A percentile compares a stretch with the other conserved stretches of the same genome.
Evolutionary conservation across 2,113 vertebrate genomes (phyloP).

Genomic region (Monopterus albus): DNA sequence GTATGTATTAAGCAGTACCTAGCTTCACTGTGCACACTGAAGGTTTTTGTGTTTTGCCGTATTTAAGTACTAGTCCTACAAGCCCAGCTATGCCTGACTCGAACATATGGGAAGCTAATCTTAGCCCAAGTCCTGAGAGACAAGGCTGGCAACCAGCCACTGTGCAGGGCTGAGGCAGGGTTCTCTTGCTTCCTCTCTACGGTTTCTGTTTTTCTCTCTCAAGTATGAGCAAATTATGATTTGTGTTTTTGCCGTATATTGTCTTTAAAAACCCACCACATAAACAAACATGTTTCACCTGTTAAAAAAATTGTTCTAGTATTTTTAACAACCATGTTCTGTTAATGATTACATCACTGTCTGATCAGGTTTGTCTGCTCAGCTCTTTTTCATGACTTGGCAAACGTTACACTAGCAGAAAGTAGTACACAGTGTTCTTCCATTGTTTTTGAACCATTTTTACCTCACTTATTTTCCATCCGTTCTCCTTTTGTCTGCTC

Average conservation of each 20-base stretch:
- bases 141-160: constrained; percentile 81
- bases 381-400: constrained; percentile 37
- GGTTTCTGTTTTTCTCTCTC: constrained; percentile 16
- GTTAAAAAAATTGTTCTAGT: neutral
- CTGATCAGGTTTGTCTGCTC: constrained; percentile 17
- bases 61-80: constrained; percentile 79
- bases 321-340: neutral
- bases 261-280: neutral
- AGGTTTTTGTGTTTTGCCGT: constrained; percentile 35
- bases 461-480: constrained; percentile 9
- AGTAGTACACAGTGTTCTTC: constrained; percentile 29
- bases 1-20: neutral
- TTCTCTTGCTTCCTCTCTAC: constrained; percentile 39
- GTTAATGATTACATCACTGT: constrained; percentile 34
- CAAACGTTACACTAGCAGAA: constrained; percentile 21
- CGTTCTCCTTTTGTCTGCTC: neutral
- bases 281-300: neutral
- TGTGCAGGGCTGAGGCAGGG: constrained; percentile 53
- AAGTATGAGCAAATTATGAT: constrained; percentile 13
- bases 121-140: constrained; percentile 82
- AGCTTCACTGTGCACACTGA: constrained; percentile 1
- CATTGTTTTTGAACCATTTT: neutral
- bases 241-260: neutral
- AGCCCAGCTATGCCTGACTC: constrained; percentile 74
- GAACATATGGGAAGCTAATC: constrained; percentile 88